Evolutionary conservation across 2,888 invertebrate species (phyloP).

Genomic region (Polymixis flavicincta): DNA sequence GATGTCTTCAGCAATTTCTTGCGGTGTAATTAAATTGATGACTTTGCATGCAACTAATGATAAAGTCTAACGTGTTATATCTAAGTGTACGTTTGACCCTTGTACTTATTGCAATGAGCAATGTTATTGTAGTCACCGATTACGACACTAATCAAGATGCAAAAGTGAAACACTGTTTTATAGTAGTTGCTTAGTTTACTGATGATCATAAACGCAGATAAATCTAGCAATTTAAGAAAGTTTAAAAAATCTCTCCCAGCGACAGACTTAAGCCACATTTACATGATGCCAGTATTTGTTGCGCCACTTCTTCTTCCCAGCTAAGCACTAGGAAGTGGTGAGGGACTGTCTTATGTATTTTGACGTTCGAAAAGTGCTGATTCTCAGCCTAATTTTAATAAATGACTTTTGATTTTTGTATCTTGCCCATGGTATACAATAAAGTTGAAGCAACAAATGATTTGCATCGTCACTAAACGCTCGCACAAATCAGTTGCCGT

Average conservation of each 20-base stretch:
- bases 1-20: slow-evolving; percentile 6
- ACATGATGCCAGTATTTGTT: background rate
- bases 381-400: too few species aligned
- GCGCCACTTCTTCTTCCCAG: too few species aligned
- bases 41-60: slow-evolving; percentile 41
- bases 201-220: too few species aligned
- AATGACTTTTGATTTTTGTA: too few species aligned
- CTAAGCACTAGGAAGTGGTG: too few species aligned
- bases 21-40: slow-evolving; percentile 37
- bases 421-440: too few species aligned
- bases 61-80: slow-evolving; percentile 16
- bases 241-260: background rate
- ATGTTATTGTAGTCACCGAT: slow-evolving; percentile 11
- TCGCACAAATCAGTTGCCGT: too few species aligned
- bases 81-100: slow-evolving; percentile 41
- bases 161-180: background rate
- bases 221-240: background rate
- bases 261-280: background rate
- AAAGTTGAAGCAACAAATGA: too few species aligned
- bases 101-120: slow-evolving; percentile 30
- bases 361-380: too few species aligned
- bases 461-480: too few species aligned
- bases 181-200: background rate
- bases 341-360: too few species aligned
- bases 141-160: slow-evolving; percentile 1